These are phyloP conservation scores for Acleris literana DNA, from an alignment of 2,888 invertebrate genomes.

Conservation along the genomic window DNA sequence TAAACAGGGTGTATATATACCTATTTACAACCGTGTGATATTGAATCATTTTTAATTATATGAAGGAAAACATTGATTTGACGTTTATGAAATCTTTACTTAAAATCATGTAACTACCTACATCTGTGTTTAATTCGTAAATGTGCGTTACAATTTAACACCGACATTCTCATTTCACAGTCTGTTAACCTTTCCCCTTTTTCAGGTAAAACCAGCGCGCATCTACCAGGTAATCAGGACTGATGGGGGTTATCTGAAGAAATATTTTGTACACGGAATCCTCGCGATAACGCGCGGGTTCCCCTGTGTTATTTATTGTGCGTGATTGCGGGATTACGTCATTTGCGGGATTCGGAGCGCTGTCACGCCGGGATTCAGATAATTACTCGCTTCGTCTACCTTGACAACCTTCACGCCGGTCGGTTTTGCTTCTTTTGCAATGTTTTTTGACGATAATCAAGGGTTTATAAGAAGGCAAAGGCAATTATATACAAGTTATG, in stretches of 20 bases:
- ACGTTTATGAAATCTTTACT: too few relatives aligned
- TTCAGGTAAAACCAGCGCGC: conserved; percentile 30
- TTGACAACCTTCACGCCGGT: conserved; percentile 1
- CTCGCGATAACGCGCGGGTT: conserved; percentile 14
- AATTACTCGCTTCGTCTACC: conserved; percentile 32
- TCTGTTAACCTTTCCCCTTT: conserved; percentile 22
- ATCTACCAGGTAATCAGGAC: conserved; percentile 32
- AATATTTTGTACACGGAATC: conserved; percentile 30
- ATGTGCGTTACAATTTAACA: too few relatives aligned
- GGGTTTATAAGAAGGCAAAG: too few relatives aligned
- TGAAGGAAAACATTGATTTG: too few relatives aligned
- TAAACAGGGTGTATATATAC: too few relatives aligned
- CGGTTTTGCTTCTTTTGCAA: conserved; percentile 8
- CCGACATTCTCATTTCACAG: not conserved
- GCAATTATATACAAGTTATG: too few relatives aligned
- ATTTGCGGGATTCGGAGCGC: conserved; percentile 3
- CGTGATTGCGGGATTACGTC: conserved; percentile 17
- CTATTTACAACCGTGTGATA: too few relatives aligned
- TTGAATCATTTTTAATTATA: too few relatives aligned
- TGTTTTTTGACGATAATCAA: conserved; percentile 11
- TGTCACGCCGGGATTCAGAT: conserved; percentile 16
- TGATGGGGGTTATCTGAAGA: conserved; percentile 25
- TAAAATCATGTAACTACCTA: too few relatives aligned
- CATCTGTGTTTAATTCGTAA: too few relatives aligned
- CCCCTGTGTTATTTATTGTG: conserved; percentile 17